Evolutionary conservation across 2,113 vertebrate genomes (phyloP), one percentile per base, ranked within the genome.

Genomic region (Perca schrenkii): DNA sequence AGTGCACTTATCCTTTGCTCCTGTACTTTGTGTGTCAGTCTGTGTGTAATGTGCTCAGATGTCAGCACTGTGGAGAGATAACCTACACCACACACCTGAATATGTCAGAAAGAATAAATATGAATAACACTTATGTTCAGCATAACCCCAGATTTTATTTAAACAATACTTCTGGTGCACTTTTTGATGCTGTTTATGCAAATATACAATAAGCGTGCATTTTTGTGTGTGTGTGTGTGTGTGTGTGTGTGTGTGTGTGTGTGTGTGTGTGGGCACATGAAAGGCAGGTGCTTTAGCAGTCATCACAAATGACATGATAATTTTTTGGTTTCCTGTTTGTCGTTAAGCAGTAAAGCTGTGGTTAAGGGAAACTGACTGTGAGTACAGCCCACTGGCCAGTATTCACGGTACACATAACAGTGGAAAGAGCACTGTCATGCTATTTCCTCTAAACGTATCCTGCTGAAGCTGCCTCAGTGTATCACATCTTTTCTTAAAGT

Each of bases 1-100:
- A 66, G 47, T 63, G 61, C 3, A 64, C 56, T 77, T 74, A 61
- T 85, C 40, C 25, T 40, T 82, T 85, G 40, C 25, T 40, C 78
- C 61, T 62, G 49, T 15, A 36, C 19, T 11, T 83, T 40, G 28
- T 70, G 4, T 65, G 53, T 72, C 21, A 68, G 69, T 61, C 60
- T 79, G 47, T 54, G 47, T 78, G 62, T 73, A 47, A 50, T 66
- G 19, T 69, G 47, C 36, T 61, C 12, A 74, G 75, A 73, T 50
- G 50, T 86, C 61, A 5, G 43, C 54, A 76, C 56, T 61, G 43
- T 52, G 7, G 34, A 54, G 46, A 56, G n/a, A 49, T 54, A 13
- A 85, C 67, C 40, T 22, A 13, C 53, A 77, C 11, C 34, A 63
- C 58, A 79, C 66, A 80, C 31, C 46, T 71, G 53, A 67, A 69